These are phyloP conservation scores for Drosophila ogumai DNA, from an alignment of 1,140 invertebrate genomes.

Conservation along the genomic window DNA sequence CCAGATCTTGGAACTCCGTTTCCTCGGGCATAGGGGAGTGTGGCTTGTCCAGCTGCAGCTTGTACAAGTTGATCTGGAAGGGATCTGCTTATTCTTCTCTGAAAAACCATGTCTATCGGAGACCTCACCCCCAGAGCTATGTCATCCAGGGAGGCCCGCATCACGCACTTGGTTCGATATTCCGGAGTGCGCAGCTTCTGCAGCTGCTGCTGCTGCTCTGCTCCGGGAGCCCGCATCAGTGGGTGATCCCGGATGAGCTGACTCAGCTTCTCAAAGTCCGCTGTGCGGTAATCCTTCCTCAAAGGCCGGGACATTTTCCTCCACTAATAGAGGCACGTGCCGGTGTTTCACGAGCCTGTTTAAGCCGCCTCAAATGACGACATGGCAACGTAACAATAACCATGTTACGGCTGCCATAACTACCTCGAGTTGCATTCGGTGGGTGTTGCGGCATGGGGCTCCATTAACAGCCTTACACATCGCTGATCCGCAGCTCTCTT, in stretches of 20 bases:
- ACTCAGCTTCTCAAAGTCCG: conserved; percentile 66
- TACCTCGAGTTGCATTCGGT: conserved; percentile 37
- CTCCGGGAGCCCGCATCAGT: conserved; percentile 42
- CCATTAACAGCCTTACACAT: conserved; percentile 49
- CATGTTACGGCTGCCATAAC: conserved; percentile 39
- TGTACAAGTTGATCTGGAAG: conserved; percentile 63
- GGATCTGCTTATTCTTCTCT: neutral
- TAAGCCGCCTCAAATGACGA: conserved; percentile 15
- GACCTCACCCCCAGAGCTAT: conserved; percentile 67
- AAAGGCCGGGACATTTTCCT: conserved; percentile 51
- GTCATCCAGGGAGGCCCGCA: conserved; percentile 72
- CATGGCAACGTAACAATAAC: conserved; percentile 46
- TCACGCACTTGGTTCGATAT: conserved; percentile 75
- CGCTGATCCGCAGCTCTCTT: conserved; percentile 38
- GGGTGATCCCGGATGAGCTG: conserved; percentile 54
- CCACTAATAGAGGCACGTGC: conserved; percentile 10
- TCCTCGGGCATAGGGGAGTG: neutral
- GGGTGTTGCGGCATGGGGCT: conserved; percentile 35
- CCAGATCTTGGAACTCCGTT: neutral
- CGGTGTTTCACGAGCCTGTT: conserved; percentile 14
- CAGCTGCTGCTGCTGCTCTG: conserved; percentile 46
- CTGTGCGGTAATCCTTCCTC: conserved; percentile 62
- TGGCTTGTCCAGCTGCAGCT: conserved; percentile 57
- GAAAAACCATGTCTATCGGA: neutral
- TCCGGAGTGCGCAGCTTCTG: conserved; percentile 64